A percentile compares a stretch with the other conserved stretches of the same genome.
phyloP scores from a whole-genome alignment of 2,797 vertebrate species.

The Neomorphus geoffroyi region DNA sequence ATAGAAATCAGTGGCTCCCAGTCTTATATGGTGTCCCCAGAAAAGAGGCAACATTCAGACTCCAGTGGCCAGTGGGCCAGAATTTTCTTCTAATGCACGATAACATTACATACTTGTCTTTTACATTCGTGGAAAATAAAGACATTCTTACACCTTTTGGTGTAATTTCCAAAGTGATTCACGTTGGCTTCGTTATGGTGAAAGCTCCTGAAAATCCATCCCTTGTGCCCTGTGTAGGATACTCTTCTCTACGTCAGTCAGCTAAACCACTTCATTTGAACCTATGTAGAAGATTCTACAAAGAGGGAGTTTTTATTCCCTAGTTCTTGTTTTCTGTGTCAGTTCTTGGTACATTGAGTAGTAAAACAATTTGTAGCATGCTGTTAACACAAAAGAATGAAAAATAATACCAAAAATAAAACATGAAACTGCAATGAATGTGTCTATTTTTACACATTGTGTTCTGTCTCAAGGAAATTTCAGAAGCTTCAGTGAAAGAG shows the following conservation, averaged over 20 bases:
- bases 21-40: no score
- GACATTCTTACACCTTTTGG: background rate
- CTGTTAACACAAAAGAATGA: conserved; percentile 59
- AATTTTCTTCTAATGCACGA: background rate
- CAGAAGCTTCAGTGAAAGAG: conserved; percentile 40
- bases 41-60: background rate
- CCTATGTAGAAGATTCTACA: background rate
- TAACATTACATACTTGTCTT: background rate
- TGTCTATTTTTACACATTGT: conserved; percentile 51
- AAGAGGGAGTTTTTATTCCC: conserved; percentile 17
- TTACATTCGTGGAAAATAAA: background rate
- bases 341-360: conserved; percentile 46
- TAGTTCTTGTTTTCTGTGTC: conserved; percentile 37
- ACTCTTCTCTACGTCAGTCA: background rate
- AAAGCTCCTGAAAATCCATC: background rate
- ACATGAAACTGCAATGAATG: conserved; percentile 46
- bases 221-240: background rate
- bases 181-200: background rate
- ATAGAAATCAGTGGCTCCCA: background rate
- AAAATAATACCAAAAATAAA: conserved; percentile 67
- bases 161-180: background rate
- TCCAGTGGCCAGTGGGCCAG: no score
- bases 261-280: background rate
- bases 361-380: conserved; percentile 58
- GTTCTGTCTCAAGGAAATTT: conserved; percentile 50